A percentile compares a stretch with the other conserved stretches of the same genome.
Conservation (phyloP, 2,113 vertebrate species). For the Festucalex cinctus region DNA sequence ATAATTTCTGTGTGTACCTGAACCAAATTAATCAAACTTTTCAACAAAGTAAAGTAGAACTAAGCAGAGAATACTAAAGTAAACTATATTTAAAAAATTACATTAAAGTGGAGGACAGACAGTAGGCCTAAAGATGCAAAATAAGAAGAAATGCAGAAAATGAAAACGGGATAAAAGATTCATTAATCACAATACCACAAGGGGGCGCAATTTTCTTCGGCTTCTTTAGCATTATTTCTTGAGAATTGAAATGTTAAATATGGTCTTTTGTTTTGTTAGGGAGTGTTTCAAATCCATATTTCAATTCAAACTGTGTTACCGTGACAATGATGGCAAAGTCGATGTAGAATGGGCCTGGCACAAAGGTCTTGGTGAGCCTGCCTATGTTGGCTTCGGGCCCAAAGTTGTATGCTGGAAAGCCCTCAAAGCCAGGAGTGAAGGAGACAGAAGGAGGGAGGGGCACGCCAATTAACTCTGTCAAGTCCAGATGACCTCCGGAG, state of each 20-base stretch:
- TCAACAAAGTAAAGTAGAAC: no score
- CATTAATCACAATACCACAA: constrained; percentile 1
- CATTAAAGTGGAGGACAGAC: neutral
- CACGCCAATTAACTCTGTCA: constrained; percentile 87
- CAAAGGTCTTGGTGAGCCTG: constrained; percentile 80
- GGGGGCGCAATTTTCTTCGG: constrained; percentile 1
- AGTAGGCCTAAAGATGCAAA: neutral
- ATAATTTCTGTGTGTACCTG: neutral
- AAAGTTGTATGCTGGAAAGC: constrained; percentile 88
- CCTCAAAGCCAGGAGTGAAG: constrained; percentile 85
- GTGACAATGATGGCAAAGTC: constrained; percentile 83
- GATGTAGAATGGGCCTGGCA: constrained; percentile 80
- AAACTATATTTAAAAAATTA: neutral
- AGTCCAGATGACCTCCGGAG: constrained; percentile 79
- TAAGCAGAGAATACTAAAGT: neutral
- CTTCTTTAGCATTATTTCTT: no score
- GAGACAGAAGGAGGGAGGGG: constrained; percentile 89
- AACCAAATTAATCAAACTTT: neutral
- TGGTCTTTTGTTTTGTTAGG: neutral
- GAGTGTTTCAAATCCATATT: neutral
- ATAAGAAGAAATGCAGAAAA: neutral
- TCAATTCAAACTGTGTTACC: constrained; percentile 48
- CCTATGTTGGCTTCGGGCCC: constrained; percentile 85
- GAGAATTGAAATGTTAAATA: neutral
- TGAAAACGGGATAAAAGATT: neutral